Base-by-base conservation (phyloP, 2,888 invertebrate genomes). In the Mesoligia furuncula region DNA sequence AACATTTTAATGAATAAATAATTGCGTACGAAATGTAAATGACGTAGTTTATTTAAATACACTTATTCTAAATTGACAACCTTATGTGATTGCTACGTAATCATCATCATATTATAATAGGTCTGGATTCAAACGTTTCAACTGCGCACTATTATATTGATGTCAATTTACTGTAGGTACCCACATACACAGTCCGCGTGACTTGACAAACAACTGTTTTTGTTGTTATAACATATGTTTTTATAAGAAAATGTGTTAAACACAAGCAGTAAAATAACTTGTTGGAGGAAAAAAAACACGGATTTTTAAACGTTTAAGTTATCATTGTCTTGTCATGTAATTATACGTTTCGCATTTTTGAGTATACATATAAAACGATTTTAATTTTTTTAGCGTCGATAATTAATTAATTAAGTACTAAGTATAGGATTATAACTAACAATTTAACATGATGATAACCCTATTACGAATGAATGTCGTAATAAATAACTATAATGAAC, bases 141-240 rank as follows among this genome's bases (percentile, higher is more conserved):
- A 83, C 74, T 87, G 87, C 87, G 89, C 85, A 87, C 65, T 84
- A 81, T 79, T 13, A 24, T 79, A 85, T 85, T 84, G 83, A 86
- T 81, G 81, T 54, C 79, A 82, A 86, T 79, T 86, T 86, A 75
- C 77, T 80, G 13, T 61, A 68, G 64, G 27, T n/a, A 69, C 17
- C n/a, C n/a, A n/a, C n/a, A n/a, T n/a, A 36, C n/a, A 59, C 71
- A 31, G 72, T 79, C 81, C 79, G 75, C 68, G 51, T 42, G 17
- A 76, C 59, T 54, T 20, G 64, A 61, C 69, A 67, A 70, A 75
- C 15, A 42, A 17, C 48, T n/a, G 68, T 45, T 68, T 61, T 68
- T 67, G 4, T 45, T 54, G 15, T 39, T 15, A 17, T 31, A 20
- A 9, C 20, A 24, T 15, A 51, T 68, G 39, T 73, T 64, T 51